Evolutionary conservation across 2,888 invertebrate genomes (phyloP).

Genomic region (Apocheima hispidaria): DNA sequence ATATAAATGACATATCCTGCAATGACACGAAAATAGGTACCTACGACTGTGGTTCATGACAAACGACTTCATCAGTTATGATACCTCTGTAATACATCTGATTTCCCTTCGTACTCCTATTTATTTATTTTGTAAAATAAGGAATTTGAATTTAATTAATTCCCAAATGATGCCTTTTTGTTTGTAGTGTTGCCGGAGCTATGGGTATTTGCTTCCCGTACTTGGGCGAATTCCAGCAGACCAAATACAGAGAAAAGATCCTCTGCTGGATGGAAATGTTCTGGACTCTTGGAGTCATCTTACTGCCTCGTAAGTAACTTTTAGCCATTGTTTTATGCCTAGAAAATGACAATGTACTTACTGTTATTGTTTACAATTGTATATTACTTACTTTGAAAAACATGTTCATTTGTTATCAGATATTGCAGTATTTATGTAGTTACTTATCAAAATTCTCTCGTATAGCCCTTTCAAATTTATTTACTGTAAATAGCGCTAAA

Average conservation of each 20-base stretch:
- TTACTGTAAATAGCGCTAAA: too few relatives aligned
- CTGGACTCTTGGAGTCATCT: conserved; percentile 92
- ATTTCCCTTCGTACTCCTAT: neutral
- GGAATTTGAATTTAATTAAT: too few relatives aligned
- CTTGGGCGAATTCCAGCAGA: conserved; percentile 93
- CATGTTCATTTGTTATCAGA: neutral
- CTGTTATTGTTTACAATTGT: neutral
- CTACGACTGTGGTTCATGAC: too few relatives aligned
- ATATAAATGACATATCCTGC: too few relatives aligned
- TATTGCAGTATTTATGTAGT: neutral
- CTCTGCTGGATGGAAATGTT: conserved; percentile 95
- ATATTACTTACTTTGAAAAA: neutral
- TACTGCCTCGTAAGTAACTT: conserved; percentile 88
- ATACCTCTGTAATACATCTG: too few relatives aligned
- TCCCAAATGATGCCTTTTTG: too few relatives aligned
- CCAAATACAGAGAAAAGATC: conserved; percentile 92
- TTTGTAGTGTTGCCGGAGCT: conserved; percentile 90
- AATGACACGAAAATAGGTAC: too few relatives aligned
- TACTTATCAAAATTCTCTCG: too few relatives aligned
- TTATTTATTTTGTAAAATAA: too few relatives aligned
- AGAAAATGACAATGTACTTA: neutral
- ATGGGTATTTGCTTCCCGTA: conserved; percentile 94
- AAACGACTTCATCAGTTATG: too few relatives aligned
- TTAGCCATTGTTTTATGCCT: neutral
- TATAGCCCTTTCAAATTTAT: too few relatives aligned